Evolutionary conservation across 2,888 invertebrate species (phyloP).

Genomic region (Brachyptera putata): DNA sequence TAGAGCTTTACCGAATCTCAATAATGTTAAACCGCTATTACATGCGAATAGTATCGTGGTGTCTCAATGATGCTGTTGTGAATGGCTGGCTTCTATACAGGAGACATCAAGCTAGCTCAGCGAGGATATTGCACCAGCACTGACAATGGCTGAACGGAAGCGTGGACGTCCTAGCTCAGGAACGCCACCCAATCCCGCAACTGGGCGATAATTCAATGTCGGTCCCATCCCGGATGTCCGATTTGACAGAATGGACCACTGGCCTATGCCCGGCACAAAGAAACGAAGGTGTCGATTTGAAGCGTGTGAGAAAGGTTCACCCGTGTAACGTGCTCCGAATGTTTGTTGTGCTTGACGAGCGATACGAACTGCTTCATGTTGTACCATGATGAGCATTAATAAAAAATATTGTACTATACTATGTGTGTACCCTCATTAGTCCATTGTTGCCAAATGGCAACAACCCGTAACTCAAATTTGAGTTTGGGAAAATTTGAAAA

Average conservation of each 20-base stretch:
- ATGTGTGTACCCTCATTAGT: too few species aligned
- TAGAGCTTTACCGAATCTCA: not conserved
- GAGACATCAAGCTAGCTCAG: not conserved
- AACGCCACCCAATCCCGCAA: not conserved
- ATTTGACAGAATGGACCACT: not conserved
- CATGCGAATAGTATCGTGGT: not conserved
- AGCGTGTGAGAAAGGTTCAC: not conserved
- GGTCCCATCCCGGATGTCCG: not conserved
- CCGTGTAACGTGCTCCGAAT: not conserved
- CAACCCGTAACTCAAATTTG: too few species aligned
- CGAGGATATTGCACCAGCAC: not conserved
- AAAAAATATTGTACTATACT: too few species aligned
- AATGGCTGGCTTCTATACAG: constrained; percentile 20
- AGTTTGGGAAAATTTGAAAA: too few species aligned
- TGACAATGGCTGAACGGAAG: not conserved
- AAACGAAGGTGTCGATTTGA: not conserved
- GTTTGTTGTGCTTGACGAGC: not conserved
- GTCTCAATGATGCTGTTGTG: not conserved
- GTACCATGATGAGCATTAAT: too few species aligned
- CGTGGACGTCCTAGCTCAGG: not conserved
- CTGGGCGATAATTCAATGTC: not conserved
- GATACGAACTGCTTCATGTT: not conserved
- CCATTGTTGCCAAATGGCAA: too few species aligned
- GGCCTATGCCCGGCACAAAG: not conserved
- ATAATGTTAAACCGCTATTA: not conserved